These are phyloP conservation scores for Phyllopteryx taeniolatus DNA, from an alignment of 2,113 vertebrate species.

Conservation along the genomic window DNA sequence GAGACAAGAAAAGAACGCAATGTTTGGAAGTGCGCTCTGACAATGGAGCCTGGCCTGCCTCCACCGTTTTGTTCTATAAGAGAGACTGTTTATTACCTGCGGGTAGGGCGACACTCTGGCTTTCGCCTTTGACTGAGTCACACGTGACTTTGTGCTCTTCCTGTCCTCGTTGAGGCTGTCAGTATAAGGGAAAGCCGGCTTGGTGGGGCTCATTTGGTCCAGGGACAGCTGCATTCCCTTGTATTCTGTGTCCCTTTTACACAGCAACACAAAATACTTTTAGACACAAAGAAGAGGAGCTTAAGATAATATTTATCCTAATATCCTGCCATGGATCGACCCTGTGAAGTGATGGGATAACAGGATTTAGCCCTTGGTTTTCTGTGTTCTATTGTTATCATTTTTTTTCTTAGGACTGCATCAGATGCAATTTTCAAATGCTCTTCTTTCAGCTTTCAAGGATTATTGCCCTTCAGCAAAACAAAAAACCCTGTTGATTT, in stretches of 20 bases:
- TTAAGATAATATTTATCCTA: constrained; percentile 16
- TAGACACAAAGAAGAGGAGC: constrained; percentile 5
- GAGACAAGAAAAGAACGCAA: constrained; percentile 10
- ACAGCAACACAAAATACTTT: constrained; percentile 30
- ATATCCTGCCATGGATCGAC: neutral
- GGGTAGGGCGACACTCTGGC: constrained; percentile 93
- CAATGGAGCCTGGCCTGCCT: neutral
- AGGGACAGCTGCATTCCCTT: constrained; percentile 96
- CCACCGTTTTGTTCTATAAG: constrained; percentile 4
- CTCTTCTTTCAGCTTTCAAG: neutral
- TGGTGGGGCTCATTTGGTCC: constrained; percentile 93
- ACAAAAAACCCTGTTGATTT: neutral
- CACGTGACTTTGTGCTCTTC: constrained; percentile 85
- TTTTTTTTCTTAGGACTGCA: neutral
- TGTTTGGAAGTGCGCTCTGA: neutral
- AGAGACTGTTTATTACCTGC: constrained; percentile 77
- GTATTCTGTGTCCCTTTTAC: constrained; percentile 91
- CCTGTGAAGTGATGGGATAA: neutral
- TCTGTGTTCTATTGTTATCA: no score
- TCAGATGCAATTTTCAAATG: neutral
- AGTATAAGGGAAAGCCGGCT: constrained; percentile 87
- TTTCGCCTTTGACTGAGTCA: constrained; percentile 86
- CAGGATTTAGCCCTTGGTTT: neutral
- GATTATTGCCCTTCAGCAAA: neutral
- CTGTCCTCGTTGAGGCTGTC: constrained; percentile 83